phyloP scores from a whole-genome alignment of 2,888 invertebrate species.

The Euclidia mi region DNA sequence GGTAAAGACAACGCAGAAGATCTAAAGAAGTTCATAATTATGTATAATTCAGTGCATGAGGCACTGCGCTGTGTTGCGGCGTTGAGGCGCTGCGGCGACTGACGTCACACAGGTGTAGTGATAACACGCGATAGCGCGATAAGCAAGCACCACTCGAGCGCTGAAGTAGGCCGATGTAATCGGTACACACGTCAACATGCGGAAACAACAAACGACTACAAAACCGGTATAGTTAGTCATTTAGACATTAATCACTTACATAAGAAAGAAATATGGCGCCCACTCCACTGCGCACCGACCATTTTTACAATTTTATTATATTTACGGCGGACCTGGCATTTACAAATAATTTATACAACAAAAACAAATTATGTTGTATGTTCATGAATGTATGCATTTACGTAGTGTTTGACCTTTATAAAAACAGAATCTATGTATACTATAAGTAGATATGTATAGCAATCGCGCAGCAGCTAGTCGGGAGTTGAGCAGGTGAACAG shows the following conservation, averaged over 20 bases:
- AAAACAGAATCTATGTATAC: too few relatives aligned
- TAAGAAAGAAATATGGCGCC: slow-evolving; percentile 51
- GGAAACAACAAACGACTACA: slow-evolving; percentile 56
- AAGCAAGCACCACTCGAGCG: slow-evolving; percentile 48
- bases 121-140: slow-evolving; percentile 70
- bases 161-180: slow-evolving; percentile 49
- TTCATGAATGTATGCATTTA: too few relatives aligned
- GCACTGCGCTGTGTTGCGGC: background rate
- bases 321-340: background rate
- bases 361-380: too few relatives aligned
- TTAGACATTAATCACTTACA: slow-evolving; percentile 53
- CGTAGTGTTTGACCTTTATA: too few relatives aligned
- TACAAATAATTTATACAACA: background rate
- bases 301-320: slow-evolving; percentile 3
- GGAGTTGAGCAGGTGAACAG: slow-evolving; percentile 57
- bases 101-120: slow-evolving; percentile 78
- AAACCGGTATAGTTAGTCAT: slow-evolving; percentile 54
- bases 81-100: slow-evolving; percentile 39
- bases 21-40: too few relatives aligned
- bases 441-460: too few relatives aligned
- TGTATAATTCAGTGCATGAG: background rate
- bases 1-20: too few relatives aligned
- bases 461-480: background rate
- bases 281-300: slow-evolving; percentile 19
- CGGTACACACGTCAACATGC: slow-evolving; percentile 47